Percentiles rank a stretch among this genome's conserved stretches.
Conservation (phyloP, 1,140 invertebrate species). For the Drosophila takahashii region DNA sequence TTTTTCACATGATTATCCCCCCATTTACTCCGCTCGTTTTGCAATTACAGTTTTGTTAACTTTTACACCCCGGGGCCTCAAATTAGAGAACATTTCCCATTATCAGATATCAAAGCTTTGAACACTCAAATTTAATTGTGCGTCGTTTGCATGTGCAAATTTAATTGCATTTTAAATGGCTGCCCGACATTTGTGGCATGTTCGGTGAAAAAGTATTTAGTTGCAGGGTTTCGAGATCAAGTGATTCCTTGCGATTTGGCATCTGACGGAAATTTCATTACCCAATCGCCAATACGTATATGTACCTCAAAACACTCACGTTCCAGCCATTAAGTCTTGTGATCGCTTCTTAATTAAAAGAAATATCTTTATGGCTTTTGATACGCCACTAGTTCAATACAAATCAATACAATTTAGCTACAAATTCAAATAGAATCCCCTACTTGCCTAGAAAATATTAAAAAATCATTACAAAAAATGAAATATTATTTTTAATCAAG, state of each 20-base stretch:
- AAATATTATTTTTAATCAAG: constrained; percentile 18
- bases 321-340: constrained; percentile 14
- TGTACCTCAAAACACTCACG: constrained; percentile 3
- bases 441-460: constrained; percentile 1
- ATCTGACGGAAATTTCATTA: constrained; percentile 22
- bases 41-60: constrained; percentile 67
- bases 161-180: constrained; percentile 48
- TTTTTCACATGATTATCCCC: constrained; percentile 70
- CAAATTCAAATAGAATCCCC: constrained; percentile 3
- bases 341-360: constrained; percentile 42
- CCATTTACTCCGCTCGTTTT: constrained; percentile 16
- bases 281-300: neutral
- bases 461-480: constrained; percentile 18
- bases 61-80: constrained; percentile 27
- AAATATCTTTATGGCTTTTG: constrained; percentile 6
- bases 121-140: constrained; percentile 46
- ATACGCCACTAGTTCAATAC: neutral
- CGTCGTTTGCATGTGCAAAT: constrained; percentile 39
- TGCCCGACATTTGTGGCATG: constrained; percentile 55
- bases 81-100: constrained; percentile 20
- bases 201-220: neutral
- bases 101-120: constrained; percentile 33
- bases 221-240: constrained; percentile 3
- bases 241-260: constrained; percentile 2
- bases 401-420: neutral